Evolutionary conservation across 2,797 vertebrate genomes (phyloP).

Genomic region (Neostethus bicornis): DNA sequence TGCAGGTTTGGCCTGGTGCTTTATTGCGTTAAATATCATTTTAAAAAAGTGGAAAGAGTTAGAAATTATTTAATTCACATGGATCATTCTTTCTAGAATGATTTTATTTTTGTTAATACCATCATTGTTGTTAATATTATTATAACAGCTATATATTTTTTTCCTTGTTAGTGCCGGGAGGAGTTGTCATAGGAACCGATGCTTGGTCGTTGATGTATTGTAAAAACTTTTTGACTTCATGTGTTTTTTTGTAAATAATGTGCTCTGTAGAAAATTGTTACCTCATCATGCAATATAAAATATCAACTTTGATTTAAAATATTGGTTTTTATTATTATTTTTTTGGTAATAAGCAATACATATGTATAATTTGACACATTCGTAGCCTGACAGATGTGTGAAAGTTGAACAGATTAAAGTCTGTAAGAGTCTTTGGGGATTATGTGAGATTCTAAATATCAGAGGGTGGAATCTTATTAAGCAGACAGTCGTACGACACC

Average conservation of each 20-base stretch:
- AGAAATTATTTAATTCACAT: neutral
- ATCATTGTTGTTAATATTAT: too few species aligned
- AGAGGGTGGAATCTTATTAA: too few species aligned
- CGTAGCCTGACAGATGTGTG: too few species aligned
- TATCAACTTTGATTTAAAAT: constrained; percentile 36
- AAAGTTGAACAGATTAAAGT: too few species aligned
- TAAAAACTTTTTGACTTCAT: constrained; percentile 3
- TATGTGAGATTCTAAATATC: too few species aligned
- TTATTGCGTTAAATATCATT: neutral
- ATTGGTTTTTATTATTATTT: constrained; percentile 10
- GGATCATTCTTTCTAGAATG: neutral
- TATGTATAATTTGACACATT: too few species aligned
- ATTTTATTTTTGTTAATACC: too few species aligned
- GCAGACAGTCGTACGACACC: too few species aligned
- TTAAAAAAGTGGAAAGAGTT: neutral
- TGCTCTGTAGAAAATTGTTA: constrained; percentile 20
- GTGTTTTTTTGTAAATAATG: constrained; percentile 28
- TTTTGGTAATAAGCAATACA: too few species aligned
- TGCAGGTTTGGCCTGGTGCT: constrained; percentile 45
- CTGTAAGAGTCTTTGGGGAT: too few species aligned
- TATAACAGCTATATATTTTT: constrained; percentile 6
- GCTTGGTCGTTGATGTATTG: constrained; percentile 32
- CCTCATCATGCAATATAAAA: constrained; percentile 31
- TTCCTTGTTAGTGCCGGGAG: constrained; percentile 32
- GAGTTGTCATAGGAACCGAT: constrained; percentile 15